Evolutionary conservation across 2,888 invertebrate genomes (phyloP).

Genomic region (Arctia plantaginis): DNA sequence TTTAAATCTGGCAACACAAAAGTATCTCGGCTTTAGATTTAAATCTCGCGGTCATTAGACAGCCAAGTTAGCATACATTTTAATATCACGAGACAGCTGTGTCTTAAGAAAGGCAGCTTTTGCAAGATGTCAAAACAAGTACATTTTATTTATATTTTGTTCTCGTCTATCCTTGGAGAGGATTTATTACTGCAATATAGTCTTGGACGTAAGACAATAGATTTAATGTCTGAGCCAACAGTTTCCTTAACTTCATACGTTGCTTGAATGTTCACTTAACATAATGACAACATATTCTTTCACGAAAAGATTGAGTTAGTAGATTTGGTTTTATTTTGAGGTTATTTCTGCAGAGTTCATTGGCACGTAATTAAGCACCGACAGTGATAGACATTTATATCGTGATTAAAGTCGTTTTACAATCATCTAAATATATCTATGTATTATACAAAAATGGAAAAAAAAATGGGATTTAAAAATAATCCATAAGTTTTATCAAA

Average conservation of each 20-base stretch:
- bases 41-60: constrained; percentile 78
- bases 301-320: constrained; percentile 19
- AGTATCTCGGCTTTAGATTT: constrained; percentile 70
- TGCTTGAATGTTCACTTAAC: constrained; percentile 36
- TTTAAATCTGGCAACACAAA: constrained; percentile 67
- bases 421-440: background rate
- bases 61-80: constrained; percentile 78
- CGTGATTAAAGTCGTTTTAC: background rate
- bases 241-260: constrained; percentile 56
- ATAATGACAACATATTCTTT: constrained; percentile 33
- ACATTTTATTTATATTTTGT: constrained; percentile 72
- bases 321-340: constrained; percentile 3
- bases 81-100: constrained; percentile 76
- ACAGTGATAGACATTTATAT: too few species aligned
- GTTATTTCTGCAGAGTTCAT: background rate
- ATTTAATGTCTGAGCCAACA: constrained; percentile 60
- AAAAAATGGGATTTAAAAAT: too few species aligned
- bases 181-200: constrained; percentile 77
- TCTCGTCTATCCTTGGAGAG: constrained; percentile 58
- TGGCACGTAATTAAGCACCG: background rate
- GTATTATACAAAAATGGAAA: background rate
- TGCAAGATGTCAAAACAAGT: constrained; percentile 71
- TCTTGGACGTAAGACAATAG: constrained; percentile 54
- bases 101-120: constrained; percentile 60
- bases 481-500: background rate